phyloP scores from a whole-genome alignment of 2,797 vertebrate genomes.

The Bryconaethiops microstoma region DNA sequence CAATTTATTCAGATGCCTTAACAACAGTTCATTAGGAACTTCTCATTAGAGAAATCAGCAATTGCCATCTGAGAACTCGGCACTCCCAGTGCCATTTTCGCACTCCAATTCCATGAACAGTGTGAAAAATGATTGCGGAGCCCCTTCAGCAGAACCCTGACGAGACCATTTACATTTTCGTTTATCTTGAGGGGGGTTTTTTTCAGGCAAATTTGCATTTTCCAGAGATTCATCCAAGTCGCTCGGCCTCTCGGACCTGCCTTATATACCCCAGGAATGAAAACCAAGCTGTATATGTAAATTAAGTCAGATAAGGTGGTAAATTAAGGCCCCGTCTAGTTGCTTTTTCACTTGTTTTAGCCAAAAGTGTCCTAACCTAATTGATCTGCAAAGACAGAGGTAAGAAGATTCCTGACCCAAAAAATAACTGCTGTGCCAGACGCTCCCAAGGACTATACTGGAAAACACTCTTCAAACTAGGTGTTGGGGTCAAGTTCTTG shows the following conservation, averaged over 20 bases:
- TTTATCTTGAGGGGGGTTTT: conserved; percentile 3
- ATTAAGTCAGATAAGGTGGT: not conserved
- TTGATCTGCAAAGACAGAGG: not conserved
- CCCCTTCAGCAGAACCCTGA: conserved; percentile 28
- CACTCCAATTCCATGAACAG: conserved; percentile 10
- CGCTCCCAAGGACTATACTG: too few relatives aligned
- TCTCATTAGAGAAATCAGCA: conserved; percentile 3
- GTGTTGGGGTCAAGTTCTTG: too few relatives aligned
- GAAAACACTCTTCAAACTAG: too few relatives aligned
- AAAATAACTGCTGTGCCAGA: too few relatives aligned
- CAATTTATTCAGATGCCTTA: not conserved
- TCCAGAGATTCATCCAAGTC: not conserved
- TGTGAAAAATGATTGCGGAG: conserved; percentile 25
- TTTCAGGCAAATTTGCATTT: not conserved
- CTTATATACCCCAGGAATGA: not conserved
- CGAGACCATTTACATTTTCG: conserved; percentile 30
- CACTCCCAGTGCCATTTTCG: not conserved
- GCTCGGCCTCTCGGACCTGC: not conserved
- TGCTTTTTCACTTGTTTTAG: not conserved
- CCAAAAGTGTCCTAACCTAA: not conserved
- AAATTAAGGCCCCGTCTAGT: not conserved
- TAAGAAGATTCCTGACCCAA: too few relatives aligned
- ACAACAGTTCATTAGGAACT: not conserved
- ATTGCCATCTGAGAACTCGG: not conserved
- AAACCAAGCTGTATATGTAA: not conserved